A percentile compares a stretch with the other conserved stretches of the same genome.
These are phyloP conservation scores for Oxygymnocypris stewartii DNA, from an alignment of 2,113 vertebrate species.

Conservation along the genomic window DNA sequence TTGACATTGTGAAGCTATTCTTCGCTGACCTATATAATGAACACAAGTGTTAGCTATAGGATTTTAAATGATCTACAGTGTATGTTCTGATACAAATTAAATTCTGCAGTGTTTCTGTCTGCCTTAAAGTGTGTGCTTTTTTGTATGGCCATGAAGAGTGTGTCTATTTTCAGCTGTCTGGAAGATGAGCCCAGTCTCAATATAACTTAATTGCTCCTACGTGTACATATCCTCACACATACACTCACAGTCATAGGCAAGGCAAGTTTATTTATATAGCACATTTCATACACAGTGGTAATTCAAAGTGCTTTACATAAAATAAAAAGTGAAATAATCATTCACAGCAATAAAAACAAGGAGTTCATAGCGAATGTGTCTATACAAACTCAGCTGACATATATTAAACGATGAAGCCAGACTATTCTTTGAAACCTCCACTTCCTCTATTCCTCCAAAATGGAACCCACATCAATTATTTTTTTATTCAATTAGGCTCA, in stretches of 20 bases:
- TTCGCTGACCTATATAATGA: not conserved
- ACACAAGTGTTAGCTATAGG: not conserved
- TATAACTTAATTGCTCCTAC: slow-evolving; percentile 16
- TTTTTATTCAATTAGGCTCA: not conserved
- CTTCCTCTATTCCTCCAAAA: not conserved
- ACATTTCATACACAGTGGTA: no score
- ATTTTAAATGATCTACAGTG: not conserved
- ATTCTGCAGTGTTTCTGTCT: slow-evolving; percentile 1
- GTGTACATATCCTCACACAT: slow-evolving; percentile 37
- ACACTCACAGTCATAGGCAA: no score
- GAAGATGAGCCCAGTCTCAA: slow-evolving; percentile 33
- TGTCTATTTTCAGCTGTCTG: slow-evolving; percentile 36
- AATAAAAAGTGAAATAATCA: no score
- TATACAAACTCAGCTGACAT: slow-evolving; percentile 17
- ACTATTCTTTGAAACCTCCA: not conserved
- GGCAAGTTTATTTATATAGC: no score
- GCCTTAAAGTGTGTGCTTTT: not conserved
- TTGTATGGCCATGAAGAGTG: not conserved
- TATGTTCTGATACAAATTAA: not conserved
- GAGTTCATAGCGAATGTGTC: slow-evolving; percentile 15
- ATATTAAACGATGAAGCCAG: not conserved
- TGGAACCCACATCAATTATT: not conserved
- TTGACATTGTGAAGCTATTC: not conserved
- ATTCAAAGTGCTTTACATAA: no score
- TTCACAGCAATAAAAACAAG: no score